These are phyloP conservation scores for Phataginus tetradactyla DNA, from an alignment of 2,797 vertebrate genomes.

Conservation along the genomic window DNA sequence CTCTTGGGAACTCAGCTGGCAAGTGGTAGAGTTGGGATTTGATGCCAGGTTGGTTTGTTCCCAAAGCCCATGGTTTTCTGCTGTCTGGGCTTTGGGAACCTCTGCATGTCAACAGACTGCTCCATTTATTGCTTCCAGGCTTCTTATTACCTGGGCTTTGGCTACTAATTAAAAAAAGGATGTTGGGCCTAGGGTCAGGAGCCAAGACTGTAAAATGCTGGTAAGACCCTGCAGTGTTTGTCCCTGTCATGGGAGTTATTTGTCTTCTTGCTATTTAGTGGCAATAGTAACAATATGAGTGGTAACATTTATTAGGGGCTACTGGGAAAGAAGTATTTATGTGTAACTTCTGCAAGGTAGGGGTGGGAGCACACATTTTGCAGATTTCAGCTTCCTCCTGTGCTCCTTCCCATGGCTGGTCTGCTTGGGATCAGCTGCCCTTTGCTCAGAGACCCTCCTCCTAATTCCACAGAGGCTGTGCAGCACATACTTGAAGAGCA, in stretches of 20 bases:
- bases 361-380: background rate
- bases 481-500: too few species aligned
- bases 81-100: too few species aligned
- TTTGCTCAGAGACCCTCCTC: rapidly evolving
- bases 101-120: background rate
- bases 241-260: background rate
- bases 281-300: background rate
- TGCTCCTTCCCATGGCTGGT: background rate
- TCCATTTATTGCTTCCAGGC: background rate
- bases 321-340: background rate
- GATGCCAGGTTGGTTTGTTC: background rate
- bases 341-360: background rate
- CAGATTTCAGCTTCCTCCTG: rapidly evolving
- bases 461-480: background rate
- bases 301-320: background rate
- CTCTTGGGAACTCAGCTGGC: background rate
- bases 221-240: background rate
- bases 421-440: background rate
- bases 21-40: background rate
- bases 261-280: background rate
- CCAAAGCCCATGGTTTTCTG: background rate
- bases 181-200: background rate
- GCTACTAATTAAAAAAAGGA: background rate
- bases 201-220: background rate
- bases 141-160: background rate